Evolutionary conservation across 2,888 invertebrate genomes (phyloP), one percentile per base, ranked within the genome.

Genomic region (Rhingia campestris): DNA sequence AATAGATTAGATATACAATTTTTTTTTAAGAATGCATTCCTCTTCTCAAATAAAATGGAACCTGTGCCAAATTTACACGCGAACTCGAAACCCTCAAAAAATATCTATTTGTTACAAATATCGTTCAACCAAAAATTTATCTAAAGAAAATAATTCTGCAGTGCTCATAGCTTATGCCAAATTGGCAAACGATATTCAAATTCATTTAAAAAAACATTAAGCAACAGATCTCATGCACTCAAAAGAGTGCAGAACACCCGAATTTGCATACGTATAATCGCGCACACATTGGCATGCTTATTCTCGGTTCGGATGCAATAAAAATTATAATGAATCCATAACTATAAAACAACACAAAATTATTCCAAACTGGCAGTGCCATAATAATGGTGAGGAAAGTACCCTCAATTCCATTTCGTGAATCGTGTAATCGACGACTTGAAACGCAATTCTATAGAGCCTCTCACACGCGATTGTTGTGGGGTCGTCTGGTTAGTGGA

Each of bases 121-220:
- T 58, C 51, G 41, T 45, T 56, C 63, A 49, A 56, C 43, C 41
- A 61, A 35, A 14, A 73, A 59, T 22, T 43, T 63, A 54, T 30
- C 64, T 64, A n/a, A 33, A 49, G 41, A 58, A 39, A 74, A 49
- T 66, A 41, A 5, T 35, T n/a, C 53, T 1, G 2, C 22, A 22
- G 22, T 12, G 22, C 33, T 58, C 32, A 45, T n/a, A 69, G 45
- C 66, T 61, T 14, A 22, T 82, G 81, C 81, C 81, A 82, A 82
- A 77, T 82, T 82, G 81, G 81, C 81, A 82, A 63, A 67, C 49
- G 51, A 82, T 72, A 66, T 51, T 45, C 22, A 66, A 72, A 58
- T 72, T 43, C 53, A 72, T 76, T 72, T 74, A 53, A 4, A 39
- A 58, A 61, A 47, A 76, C n/a, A 81, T 72, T 77, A 66, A 41